Evolutionary conservation across 2,113 vertebrate genomes (phyloP), one percentile per base, ranked within the genome.

Genomic region (Smithornis capensis): DNA sequence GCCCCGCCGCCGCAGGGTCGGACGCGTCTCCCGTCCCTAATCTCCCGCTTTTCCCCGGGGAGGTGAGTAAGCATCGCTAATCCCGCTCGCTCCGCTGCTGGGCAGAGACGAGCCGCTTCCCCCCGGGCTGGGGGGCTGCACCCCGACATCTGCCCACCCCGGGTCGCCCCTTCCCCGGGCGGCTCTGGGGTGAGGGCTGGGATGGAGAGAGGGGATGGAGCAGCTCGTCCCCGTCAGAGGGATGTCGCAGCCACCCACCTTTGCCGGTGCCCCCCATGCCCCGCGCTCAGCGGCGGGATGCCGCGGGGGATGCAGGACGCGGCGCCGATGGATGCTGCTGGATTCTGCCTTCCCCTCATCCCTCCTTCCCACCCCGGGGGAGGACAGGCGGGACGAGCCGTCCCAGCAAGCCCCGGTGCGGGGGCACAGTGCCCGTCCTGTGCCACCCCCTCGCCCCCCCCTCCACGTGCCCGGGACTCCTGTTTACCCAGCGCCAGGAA

Each of bases 11-110:
- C n/a, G 14, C 50, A 4, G 50, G 63, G 7, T 52, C 60, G 57
- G 81, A 9, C 15, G 11, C 60, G 37, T 42, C 31, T 90, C 83
- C 76, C 19, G n/a, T 3, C 56, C 62, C 87, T 83, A 64, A 92
- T 87, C 80, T 62, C 35, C 76, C 29, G 38, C 49, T 85, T 49
- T 73, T 27, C 68, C 70, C 56, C 28, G 0, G 18, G 80, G 83
- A 87, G 87, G 87, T 83, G 94, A 92, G 92, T 92, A 65, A 78
- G 62, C 92, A 38, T 9, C n/a, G 16, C 70, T 90, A 71, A 85
- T 88, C 89, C 86, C 23, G 4, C 59, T 84, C 14, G 23, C n/a
- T 53, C 2, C 3, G 35, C 64, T 3, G 57, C 69, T 5, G 49
- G 68, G 15, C 5, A 7, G 57, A 2, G 22, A 1, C 2, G 14